phyloP scores from a whole-genome alignment of 2,797 vertebrate genomes.

The Jordanella pulchra region DNA sequence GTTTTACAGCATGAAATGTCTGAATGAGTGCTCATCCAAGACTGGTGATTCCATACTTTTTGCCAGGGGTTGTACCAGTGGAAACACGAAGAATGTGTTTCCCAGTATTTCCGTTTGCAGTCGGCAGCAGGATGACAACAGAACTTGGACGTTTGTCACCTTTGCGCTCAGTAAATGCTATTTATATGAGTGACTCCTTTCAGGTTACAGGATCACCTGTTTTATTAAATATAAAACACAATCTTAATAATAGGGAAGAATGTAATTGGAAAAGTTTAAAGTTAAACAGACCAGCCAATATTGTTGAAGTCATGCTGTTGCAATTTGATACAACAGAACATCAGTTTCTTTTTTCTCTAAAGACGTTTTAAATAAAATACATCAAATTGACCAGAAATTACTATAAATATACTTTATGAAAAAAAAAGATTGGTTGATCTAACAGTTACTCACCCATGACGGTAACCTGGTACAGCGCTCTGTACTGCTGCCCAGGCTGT shows the following conservation, averaged over 20 bases:
- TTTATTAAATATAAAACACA: conserved; percentile 34
- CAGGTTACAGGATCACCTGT: conserved; percentile 19
- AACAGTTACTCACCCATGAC: conserved; percentile 84
- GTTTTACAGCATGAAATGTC: too few relatives aligned
- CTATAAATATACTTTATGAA: too few relatives aligned
- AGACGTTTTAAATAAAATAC: too few relatives aligned
- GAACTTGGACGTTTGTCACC: background rate
- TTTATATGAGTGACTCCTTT: background rate
- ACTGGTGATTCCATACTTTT: too few relatives aligned
- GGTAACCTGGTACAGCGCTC: conserved; percentile 84
- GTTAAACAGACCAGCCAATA: background rate
- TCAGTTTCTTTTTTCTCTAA: too few relatives aligned
- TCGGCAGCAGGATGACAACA: background rate
- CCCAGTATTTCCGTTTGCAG: background rate
- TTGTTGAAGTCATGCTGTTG: too few relatives aligned
- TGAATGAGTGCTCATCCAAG: too few relatives aligned
- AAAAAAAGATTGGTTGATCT: background rate
- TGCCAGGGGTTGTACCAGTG: too few relatives aligned
- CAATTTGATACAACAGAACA: too few relatives aligned
- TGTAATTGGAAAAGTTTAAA: background rate
- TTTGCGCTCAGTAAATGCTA: conserved; percentile 15
- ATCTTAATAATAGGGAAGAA: background rate
- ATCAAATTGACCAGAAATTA: too few relatives aligned
- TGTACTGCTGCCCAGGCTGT: conserved; percentile 74
- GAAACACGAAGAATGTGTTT: too few relatives aligned